Evolutionary conservation across 1,140 invertebrate species (phyloP).

Genomic region (Drosophila lowei): DNA sequence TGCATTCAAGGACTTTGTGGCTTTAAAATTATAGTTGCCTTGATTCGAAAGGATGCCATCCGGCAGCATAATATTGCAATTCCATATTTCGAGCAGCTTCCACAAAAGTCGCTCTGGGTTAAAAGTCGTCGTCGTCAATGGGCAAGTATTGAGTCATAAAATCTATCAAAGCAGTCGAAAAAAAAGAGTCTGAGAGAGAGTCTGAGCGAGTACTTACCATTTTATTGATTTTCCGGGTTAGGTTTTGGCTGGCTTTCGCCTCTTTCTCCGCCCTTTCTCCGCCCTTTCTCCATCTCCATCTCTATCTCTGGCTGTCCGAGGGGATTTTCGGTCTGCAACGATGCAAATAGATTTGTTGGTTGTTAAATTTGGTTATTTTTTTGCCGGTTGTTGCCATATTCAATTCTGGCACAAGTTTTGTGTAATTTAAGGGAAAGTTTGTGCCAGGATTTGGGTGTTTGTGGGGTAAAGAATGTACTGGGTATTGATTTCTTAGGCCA

Average conservation of each 20-base stretch:
- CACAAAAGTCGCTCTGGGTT: conserved; percentile 61
- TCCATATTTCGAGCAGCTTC: conserved; percentile 36
- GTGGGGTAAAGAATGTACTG: no score
- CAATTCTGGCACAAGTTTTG: conserved; percentile 39
- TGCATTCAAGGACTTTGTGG: conserved; percentile 49
- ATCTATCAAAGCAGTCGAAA: conserved; percentile 72
- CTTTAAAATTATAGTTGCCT: conserved; percentile 77
- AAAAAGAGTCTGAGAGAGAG: conserved; percentile 26
- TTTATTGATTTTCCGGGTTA: conserved; percentile 71
- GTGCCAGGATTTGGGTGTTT: conserved; percentile 12
- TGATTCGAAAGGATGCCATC: conserved; percentile 48
- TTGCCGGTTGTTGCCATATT: conserved; percentile 44
- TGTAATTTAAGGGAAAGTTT: conserved; percentile 41
- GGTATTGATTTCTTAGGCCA: conserved; percentile 8
- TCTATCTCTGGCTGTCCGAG: conserved; percentile 9
- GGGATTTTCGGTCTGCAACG: conserved; percentile 55
- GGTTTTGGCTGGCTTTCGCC: conserved; percentile 26
- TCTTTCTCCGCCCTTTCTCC: not conserved
- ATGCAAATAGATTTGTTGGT: conserved; percentile 57
- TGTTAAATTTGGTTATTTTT: conserved; percentile 55
- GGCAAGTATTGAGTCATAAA: conserved; percentile 74
- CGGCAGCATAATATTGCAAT: conserved; percentile 52
- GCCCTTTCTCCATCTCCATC: not conserved
- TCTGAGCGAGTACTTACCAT: conserved; percentile 70
- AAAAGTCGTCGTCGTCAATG: conserved; percentile 64